A percentile compares a stretch with the other conserved stretches of the same genome.
phyloP scores from a whole-genome alignment of 1,140 invertebrate genomes.

The Tyrophagus putrescentiae region DNA sequence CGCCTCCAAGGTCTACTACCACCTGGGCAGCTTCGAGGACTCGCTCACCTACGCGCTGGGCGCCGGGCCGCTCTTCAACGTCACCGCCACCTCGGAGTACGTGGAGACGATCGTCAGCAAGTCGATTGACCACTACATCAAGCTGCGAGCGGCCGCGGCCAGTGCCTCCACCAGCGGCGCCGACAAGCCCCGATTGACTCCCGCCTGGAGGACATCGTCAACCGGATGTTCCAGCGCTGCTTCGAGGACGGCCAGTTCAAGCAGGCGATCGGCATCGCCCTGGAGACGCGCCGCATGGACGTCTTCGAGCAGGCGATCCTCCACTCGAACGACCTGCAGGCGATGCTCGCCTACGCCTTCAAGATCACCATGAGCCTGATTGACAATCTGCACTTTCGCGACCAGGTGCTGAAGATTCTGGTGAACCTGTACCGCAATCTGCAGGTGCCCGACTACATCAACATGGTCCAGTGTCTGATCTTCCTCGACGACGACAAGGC shows the following conservation, averaged over 20 bases:
- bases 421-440: constrained; percentile 74
- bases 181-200: constrained; percentile 57
- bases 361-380: constrained; percentile 89
- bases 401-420: constrained; percentile 69
- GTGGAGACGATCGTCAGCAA: constrained; percentile 92
- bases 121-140: constrained; percentile 87
- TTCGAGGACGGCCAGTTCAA: constrained; percentile 82
- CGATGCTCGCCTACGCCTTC: constrained; percentile 85
- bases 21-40: constrained; percentile 88
- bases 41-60: constrained; percentile 83
- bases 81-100: constrained; percentile 81
- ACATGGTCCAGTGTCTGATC: constrained; percentile 90
- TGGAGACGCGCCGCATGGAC: constrained; percentile 91
- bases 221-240: constrained; percentile 91
- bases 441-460: constrained; percentile 79
- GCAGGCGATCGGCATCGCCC: constrained; percentile 78
- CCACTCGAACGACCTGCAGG: constrained; percentile 59
- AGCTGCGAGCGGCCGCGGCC: constrained; percentile 52
- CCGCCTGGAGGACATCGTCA: constrained; percentile 79
- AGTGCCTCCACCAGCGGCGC: constrained; percentile 43
- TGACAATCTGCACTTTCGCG: constrained; percentile 78
- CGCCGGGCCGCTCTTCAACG: constrained; percentile 81
- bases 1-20: constrained; percentile 96
- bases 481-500: constrained; percentile 82
- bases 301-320: constrained; percentile 73